Conservation (phyloP, 2,113 vertebrate genomes). For the Pygathrix nemaeus region DNA sequence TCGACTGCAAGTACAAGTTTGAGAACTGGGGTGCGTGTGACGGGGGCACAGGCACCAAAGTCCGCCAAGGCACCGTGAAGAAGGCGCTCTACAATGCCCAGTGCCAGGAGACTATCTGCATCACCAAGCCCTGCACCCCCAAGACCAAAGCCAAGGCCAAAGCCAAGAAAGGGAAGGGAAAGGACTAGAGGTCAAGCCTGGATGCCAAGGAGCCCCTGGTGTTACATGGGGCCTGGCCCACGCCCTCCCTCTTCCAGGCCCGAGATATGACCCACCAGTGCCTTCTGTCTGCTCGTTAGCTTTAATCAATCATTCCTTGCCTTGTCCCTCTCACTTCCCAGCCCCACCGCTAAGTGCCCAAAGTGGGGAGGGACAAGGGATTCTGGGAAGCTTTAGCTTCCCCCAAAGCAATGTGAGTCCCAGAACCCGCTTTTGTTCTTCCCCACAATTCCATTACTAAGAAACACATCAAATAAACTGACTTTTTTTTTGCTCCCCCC, state of each 20-base stretch:
- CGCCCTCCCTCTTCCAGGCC: not conserved
- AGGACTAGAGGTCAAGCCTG: slow-evolving; percentile 81
- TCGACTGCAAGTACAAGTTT: slow-evolving; percentile 98
- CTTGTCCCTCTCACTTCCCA: not conserved
- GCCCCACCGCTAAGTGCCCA: slow-evolving; percentile 22
- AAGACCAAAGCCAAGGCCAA: slow-evolving; percentile 92
- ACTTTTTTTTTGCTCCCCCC: slow-evolving; percentile 16
- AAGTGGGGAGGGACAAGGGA: not conserved
- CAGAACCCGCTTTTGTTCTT: not conserved
- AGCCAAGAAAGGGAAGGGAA: slow-evolving; percentile 92
- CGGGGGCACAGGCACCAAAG: slow-evolving; percentile 88
- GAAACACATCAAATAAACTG: slow-evolving; percentile 61
- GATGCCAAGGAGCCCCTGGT: not conserved
- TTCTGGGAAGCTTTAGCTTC: slow-evolving; percentile 8
- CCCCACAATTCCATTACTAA: slow-evolving; percentile 39
- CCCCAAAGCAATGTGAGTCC: not conserved
- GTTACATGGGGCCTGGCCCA: not conserved
- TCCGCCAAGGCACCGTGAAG: slow-evolving; percentile 92
- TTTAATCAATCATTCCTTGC: slow-evolving; percentile 68
- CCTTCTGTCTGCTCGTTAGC: slow-evolving; percentile 82
- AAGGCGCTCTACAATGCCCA: slow-evolving; percentile 93
- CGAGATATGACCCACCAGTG: slow-evolving; percentile 60
- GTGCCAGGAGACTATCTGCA: slow-evolving; percentile 91
- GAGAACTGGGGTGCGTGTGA: slow-evolving; percentile 93
- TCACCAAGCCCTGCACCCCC: slow-evolving; percentile 93